Percentiles rank a stretch among this genome's conserved stretches.
phyloP scores from a whole-genome alignment of 2,797 vertebrate species.

The Benthosema pterotum region DNA sequence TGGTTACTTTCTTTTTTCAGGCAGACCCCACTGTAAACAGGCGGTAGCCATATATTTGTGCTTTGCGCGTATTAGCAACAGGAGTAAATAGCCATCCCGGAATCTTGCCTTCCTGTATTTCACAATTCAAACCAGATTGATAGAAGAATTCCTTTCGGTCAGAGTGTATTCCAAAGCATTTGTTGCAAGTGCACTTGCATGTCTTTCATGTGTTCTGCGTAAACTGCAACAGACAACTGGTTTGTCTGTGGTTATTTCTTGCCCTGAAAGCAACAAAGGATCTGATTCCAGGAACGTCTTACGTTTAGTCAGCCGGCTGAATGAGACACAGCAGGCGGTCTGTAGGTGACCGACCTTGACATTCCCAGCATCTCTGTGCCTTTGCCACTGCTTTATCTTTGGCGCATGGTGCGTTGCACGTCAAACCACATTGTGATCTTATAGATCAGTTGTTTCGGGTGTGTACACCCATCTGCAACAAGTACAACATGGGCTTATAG shows the following conservation, averaged over 20 bases:
- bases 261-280: conserved; percentile 35
- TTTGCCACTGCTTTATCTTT: conserved; percentile 17
- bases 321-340: conserved; percentile 25
- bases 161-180: conserved; percentile 52
- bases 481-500: no score
- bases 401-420: no score
- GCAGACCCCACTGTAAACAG: conserved; percentile 21
- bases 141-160: conserved; percentile 54
- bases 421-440: no score
- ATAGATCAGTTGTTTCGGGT: no score
- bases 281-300: conserved; percentile 43
- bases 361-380: neutral
- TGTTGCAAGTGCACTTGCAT: conserved; percentile 33
- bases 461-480: no score
- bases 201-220: conserved; percentile 61
- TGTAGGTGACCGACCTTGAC: conserved; percentile 37
- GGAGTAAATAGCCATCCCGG: conserved; percentile 24
- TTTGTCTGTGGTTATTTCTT: conserved; percentile 40
- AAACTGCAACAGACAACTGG: conserved; percentile 54
- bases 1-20: conserved; percentile 12
- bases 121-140: conserved; percentile 60
- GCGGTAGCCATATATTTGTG: conserved; percentile 22
- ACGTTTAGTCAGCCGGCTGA: conserved; percentile 29
- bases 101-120: conserved; percentile 41
- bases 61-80: conserved; percentile 5